phyloP scores from a whole-genome alignment of 2,888 invertebrate genomes.

The Sphinx pinastri region DNA sequence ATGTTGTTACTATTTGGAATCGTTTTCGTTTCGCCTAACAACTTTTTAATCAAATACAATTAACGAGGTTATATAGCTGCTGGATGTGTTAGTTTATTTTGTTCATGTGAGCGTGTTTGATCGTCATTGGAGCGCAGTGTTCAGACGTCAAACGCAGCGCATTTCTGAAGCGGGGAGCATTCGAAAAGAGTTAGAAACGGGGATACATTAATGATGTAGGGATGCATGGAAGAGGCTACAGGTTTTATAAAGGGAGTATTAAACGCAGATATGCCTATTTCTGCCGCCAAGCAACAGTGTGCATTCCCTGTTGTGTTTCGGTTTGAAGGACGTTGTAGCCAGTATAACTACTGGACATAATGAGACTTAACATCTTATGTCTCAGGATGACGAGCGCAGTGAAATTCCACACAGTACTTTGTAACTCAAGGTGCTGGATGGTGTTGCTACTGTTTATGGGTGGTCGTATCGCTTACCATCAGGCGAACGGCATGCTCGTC shows the following conservation, averaged over 20 bases:
- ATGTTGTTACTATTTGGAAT: background rate
- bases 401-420: too few species aligned
- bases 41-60: slow-evolving; percentile 41
- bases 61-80: slow-evolving; percentile 36
- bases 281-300: too few species aligned
- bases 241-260: background rate
- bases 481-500: too few species aligned
- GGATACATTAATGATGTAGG: slow-evolving; percentile 39
- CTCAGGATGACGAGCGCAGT: too few species aligned
- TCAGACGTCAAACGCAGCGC: slow-evolving; percentile 50
- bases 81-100: slow-evolving; percentile 36
- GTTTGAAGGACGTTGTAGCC: too few species aligned
- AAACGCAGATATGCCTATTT: background rate
- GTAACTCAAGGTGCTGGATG: too few species aligned
- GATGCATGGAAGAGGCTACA: slow-evolving; percentile 23
- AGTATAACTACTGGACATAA: too few species aligned
- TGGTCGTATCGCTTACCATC: too few species aligned
- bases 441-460: too few species aligned
- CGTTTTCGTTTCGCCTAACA: background rate
- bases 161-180: slow-evolving; percentile 46
- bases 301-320: too few species aligned
- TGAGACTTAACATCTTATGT: too few species aligned
- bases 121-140: slow-evolving; percentile 43
- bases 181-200: slow-evolving; percentile 51
- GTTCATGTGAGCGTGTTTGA: slow-evolving; percentile 25